Conservation (phyloP, 1,140 invertebrate species). For the Drosophila miranda region DNA sequence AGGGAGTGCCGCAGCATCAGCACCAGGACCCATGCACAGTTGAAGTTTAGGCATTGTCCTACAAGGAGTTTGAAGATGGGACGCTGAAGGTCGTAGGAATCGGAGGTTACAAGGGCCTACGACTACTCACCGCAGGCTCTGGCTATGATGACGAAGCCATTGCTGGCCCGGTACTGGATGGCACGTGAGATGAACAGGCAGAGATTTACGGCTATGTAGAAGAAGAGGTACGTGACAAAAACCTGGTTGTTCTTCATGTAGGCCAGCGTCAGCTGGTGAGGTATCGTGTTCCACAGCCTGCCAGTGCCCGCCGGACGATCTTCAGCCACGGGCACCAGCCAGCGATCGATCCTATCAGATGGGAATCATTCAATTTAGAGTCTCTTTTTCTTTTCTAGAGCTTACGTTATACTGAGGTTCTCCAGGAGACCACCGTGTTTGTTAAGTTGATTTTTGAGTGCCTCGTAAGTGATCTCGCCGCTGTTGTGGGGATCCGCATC, state of each 20-base stretch:
- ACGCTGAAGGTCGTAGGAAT: neutral
- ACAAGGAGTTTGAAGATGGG: constrained; percentile 42
- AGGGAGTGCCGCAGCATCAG: constrained; percentile 94
- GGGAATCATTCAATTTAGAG: fast-evolving
- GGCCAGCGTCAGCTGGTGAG: constrained; percentile 90
- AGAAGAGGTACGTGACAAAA: constrained; percentile 88
- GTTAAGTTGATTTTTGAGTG: constrained; percentile 91
- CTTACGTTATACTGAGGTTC: constrained; percentile 94
- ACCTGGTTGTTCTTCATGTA: constrained; percentile 96
- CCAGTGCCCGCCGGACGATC: constrained; percentile 27
- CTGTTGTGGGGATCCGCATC: constrained; percentile 92
- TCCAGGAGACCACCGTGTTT: constrained; percentile 94
- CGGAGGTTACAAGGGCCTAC: no score
- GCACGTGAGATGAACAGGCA: constrained; percentile 90
- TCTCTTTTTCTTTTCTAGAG: neutral
- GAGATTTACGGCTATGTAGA: constrained; percentile 89
- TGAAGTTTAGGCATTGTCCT: constrained; percentile 97
- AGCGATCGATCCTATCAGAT: constrained; percentile 88
- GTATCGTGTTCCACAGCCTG: constrained; percentile 78
- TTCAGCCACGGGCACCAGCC: constrained; percentile 89
- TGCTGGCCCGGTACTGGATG: constrained; percentile 87
- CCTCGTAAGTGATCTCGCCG: constrained; percentile 94
- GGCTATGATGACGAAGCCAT: constrained; percentile 91
- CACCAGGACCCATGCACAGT: constrained; percentile 93
- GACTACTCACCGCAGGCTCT: constrained; percentile 90